These are phyloP conservation scores for Eilema sororculum DNA, from an alignment of 2,888 invertebrate species.

Conservation along the genomic window DNA sequence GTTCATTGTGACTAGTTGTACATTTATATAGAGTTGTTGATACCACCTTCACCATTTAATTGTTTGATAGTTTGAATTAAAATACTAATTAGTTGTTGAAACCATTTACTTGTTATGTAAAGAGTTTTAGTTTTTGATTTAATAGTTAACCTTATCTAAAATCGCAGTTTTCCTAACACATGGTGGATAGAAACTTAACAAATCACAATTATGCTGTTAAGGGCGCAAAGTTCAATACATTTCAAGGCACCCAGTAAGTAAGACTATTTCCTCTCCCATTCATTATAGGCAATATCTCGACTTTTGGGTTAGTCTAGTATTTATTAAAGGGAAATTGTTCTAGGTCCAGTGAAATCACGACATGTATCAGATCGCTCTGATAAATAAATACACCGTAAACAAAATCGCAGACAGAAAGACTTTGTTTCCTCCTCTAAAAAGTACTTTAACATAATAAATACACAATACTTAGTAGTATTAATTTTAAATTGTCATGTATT, in stretches of 20 bases:
- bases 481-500: background rate
- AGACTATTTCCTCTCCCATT: no score
- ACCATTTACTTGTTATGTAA: no score
- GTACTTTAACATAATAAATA: no score
- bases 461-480: background rate
- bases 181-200: background rate
- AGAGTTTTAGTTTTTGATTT: background rate
- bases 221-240: background rate
- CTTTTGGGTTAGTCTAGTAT: no score
- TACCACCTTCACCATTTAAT: constrained; percentile 2
- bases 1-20: constrained; percentile 32
- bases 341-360: background rate
- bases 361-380: background rate
- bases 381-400: no score
- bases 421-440: no score
- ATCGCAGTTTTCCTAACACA: background rate
- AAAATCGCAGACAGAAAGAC: background rate
- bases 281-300: no score
- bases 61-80: background rate
- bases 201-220: background rate
- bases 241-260: background rate
- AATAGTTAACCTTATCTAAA: background rate
- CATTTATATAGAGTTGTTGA: constrained; percentile 36
- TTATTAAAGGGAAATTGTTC: background rate
- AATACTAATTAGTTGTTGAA: no score